A percentile compares a stretch with the other conserved stretches of the same genome.
Conservation (phyloP, 2,888 invertebrate species). For the Trissoscelio sp. region DNA sequence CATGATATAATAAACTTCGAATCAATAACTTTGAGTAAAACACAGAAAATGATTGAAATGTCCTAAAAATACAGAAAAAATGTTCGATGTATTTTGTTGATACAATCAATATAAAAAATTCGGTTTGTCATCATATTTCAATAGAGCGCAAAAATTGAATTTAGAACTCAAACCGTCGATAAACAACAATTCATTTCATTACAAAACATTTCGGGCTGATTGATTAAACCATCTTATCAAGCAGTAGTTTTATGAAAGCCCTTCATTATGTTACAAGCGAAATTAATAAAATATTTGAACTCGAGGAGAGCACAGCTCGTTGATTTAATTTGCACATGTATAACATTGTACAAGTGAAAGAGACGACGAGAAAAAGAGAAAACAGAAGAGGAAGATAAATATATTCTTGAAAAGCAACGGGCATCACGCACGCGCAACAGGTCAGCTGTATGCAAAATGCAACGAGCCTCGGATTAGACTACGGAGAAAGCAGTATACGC, state of each 20-base stretch:
- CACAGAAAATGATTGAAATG: too few relatives aligned
- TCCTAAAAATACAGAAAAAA: too few relatives aligned
- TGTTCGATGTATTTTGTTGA: too few relatives aligned
- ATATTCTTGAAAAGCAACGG: constrained; percentile 45
- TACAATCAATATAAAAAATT: too few relatives aligned
- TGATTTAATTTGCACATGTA: constrained; percentile 25
- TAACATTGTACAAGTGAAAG: not conserved
- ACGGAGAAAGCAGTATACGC: constrained; percentile 32
- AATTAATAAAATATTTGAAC: constrained; percentile 33
- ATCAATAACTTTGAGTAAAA: too few relatives aligned
- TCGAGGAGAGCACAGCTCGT: constrained; percentile 5
- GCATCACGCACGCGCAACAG: constrained; percentile 67
- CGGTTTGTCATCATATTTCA: too few relatives aligned
- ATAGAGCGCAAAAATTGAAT: too few relatives aligned
- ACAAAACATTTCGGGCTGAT: constrained; percentile 2
- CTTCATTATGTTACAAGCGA: constrained; percentile 25
- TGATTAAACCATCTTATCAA: constrained; percentile 24
- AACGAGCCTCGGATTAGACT: constrained; percentile 24
- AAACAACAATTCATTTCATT: too few relatives aligned
- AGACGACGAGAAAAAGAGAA: not conserved
- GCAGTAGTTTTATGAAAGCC: constrained; percentile 22
- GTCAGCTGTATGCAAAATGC: constrained; percentile 63
- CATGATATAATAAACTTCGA: too few relatives aligned
- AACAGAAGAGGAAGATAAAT: not conserved
- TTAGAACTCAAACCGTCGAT: too few relatives aligned